Percentiles rank a stretch among this genome's conserved stretches.
Evolutionary conservation across 2,113 vertebrate genomes (phyloP).

Genomic region (Cervus canadensis): DNA sequence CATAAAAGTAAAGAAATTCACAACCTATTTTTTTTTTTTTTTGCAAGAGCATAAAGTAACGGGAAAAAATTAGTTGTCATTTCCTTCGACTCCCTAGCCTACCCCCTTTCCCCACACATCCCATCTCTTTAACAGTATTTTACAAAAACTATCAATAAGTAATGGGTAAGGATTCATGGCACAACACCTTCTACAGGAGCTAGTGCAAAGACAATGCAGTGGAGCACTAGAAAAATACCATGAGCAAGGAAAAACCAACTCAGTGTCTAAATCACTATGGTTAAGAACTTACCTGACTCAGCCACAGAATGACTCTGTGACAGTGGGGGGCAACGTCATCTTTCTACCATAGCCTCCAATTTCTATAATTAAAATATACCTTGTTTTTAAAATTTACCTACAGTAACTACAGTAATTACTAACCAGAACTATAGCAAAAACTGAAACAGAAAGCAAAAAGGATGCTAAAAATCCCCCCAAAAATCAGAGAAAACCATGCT

Average conservation of each 20-base stretch:
- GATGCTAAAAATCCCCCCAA: not conserved
- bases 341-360: not conserved
- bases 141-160: not conserved
- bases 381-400: constrained; percentile 1
- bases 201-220: not conserved
- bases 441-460: not conserved
- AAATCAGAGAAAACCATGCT: not conserved
- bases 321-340: not conserved
- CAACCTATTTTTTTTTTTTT: constrained; percentile 64
- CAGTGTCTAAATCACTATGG: not conserved
- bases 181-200: not conserved
- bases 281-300: not conserved
- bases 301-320: not conserved
- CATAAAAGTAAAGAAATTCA: constrained; percentile 81
- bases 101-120: not conserved
- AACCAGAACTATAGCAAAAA: not conserved
- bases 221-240: not conserved
- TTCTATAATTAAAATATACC: not conserved
- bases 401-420: not conserved
- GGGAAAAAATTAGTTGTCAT: constrained; percentile 62
- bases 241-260: not conserved
- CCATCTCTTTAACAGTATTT: constrained; percentile 13
- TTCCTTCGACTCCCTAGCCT: not conserved
- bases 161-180: not conserved
- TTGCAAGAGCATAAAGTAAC: constrained; percentile 65